Base-by-base conservation (phyloP, 2,797 vertebrate species). In the Scleropages formosus region DNA sequence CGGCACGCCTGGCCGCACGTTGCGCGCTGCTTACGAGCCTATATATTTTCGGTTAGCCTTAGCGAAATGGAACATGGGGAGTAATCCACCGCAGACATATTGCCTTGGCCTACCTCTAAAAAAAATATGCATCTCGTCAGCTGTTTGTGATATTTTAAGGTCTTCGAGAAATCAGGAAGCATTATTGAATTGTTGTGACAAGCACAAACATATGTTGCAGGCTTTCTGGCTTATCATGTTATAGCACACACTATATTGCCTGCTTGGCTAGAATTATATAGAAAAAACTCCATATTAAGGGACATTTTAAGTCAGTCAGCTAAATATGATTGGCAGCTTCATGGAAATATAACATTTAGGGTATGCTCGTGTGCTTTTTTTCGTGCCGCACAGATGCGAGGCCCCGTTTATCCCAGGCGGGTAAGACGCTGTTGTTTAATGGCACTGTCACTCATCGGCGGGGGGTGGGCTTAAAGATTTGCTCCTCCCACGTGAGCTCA, bases 131-230 rank as follows among this genome's bases (percentile, higher is more conserved):
- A 46, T 60, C 27, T 61, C 24, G 27, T 60, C 58, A 61, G 31
- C 11, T 22, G 10, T 39, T 39, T 39, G 31, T 60, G 31, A 72
- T 24, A 44, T 72, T 72, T 58, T 71, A 58, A 31, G 66, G 47
- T 69, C 67, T 49, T 46, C 22, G 24, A 58, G 68, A 71, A 70
- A 70, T 70, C 68, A 70, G 11, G 9, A 16, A 24, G 64, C 24
- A 59, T 75, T 47, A 22, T 46, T 59, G n/a, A 67, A 67, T 46
- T 59, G 8, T 75, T 67, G 27, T 59, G 51, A 75, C 63, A 67
- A 31, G 68, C 49, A 46, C 24, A 75, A 46, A 59, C 53, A 31
- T 67, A 44, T 20, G 39, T 68, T 49, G n/a, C 51, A 66, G 56
- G 49, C 47, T 39, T 49, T 64, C 63, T 20, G 51, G 61, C n/a